Conservation (phyloP, 2,888 invertebrate genomes). For the Agapostemon virescens region DNA sequence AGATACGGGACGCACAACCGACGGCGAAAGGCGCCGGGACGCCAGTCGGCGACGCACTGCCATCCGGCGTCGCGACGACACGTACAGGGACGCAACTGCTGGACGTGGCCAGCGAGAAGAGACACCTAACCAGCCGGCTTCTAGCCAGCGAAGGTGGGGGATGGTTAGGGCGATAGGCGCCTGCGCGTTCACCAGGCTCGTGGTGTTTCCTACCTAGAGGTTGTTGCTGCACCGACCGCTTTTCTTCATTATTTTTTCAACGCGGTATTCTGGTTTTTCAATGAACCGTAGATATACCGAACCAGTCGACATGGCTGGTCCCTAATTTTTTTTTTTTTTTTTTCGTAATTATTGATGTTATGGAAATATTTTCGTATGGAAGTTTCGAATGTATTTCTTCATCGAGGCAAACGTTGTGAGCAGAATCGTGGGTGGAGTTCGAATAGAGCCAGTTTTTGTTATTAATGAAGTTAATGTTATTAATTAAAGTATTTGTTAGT, state of each 20-base stretch:
- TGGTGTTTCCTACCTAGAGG: conserved; percentile 43
- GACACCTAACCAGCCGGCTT: conserved; percentile 48
- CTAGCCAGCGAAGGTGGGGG: conserved; percentile 21
- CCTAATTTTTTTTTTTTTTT: background rate
- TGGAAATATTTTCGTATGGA: no score
- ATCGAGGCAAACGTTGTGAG: no score
- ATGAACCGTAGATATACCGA: background rate
- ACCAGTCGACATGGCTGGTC: no score
- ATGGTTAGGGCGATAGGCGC: conserved; percentile 51
- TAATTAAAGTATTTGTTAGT: no score
- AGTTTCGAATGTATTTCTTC: no score
- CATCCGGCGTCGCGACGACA: conserved; percentile 74
- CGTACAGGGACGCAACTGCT: conserved; percentile 64
- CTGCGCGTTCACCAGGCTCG: conserved; percentile 61
- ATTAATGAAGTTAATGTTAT: no score
- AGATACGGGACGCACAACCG: background rate
- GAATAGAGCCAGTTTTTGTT: no score
- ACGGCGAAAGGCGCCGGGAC: conserved; percentile 62
- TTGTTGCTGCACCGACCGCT: background rate
- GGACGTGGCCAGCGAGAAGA: conserved; percentile 55
- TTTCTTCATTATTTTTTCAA: background rate
- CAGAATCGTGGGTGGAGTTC: no score
- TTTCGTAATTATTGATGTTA: no score
- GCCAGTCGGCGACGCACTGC: conserved; percentile 75
- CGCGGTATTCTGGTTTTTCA: background rate